Evolutionary conservation across 2,888 invertebrate species (phyloP), one percentile per base, ranked within the genome.

Genomic region (Chymomyza amoena): DNA sequence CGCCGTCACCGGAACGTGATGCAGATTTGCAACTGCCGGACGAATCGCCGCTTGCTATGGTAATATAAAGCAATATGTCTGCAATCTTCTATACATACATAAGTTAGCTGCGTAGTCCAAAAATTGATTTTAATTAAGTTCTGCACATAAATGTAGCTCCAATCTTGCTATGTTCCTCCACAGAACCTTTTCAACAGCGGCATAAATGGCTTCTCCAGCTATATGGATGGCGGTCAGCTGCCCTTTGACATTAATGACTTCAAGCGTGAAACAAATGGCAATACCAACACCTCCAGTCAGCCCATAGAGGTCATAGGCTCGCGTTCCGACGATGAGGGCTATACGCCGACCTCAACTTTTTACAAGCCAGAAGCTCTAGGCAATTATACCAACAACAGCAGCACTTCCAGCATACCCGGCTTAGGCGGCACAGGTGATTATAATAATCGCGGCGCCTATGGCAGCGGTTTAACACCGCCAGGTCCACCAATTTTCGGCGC

Each of bases 1-100:
- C 95, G 20, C 95, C 95, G 0, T 96, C 96, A 1, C 96, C 96
- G 7, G 95, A 95, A 85, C 96, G 97, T 45, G 96, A 96, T 84
- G 95, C 96, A 70, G 97, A 97, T 87, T 92, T 96, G 66, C 96
- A 96, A 54, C 92, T 96, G 68, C 96, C 96, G 0, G 93, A 92
- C 57, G 93, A 94, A 51, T 63, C 81, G 56, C 78, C 90, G 65
- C 64, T 85, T 73, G 83, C 88, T 73, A 72, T 88, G 77, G 90
- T 90, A 75, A 71, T 36, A 6, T 28, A 13, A 39, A 50, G 50
- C 15, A 6, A 32, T 7, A 32, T 32, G 32, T 32, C 32, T 32
- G 32, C 6, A 6, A 0, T 32, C 7, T 32, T 1, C 32, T 32
- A 7, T 32, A 32, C 7, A 32, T 9, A 32, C 6, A 32, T 25